Conservation (phyloP, 2,888 invertebrate genomes). For the Drosophila picticornis region DNA sequence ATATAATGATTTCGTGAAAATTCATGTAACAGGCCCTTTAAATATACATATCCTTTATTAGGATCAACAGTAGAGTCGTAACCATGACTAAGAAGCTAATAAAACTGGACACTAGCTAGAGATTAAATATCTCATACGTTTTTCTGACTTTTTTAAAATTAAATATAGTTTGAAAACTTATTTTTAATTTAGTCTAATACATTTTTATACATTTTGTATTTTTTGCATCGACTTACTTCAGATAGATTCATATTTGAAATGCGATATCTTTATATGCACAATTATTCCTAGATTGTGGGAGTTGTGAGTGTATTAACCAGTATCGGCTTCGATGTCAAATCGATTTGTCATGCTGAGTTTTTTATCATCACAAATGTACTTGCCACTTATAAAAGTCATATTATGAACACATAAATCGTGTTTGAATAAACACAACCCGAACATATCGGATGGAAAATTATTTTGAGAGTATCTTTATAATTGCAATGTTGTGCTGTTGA, state of each 20-base stretch:
- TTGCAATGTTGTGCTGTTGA: too few relatives aligned
- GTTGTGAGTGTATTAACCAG: not conserved
- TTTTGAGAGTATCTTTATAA: not conserved
- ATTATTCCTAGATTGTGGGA: slow-evolving; percentile 20
- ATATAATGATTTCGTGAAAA: not conserved
- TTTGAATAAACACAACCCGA: not conserved
- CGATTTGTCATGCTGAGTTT: slow-evolving; percentile 59
- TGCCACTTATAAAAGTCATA: slow-evolving; percentile 52
- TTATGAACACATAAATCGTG: slow-evolving; percentile 23
- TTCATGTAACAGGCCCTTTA: not conserved
- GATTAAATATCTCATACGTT: too few relatives aligned
- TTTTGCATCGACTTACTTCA: too few relatives aligned
- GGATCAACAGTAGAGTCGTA: not conserved
- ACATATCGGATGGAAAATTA: not conserved
- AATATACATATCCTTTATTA: not conserved
- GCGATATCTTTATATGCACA: not conserved
- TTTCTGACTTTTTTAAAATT: too few relatives aligned
- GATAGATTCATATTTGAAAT: not conserved
- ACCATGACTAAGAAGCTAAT: not conserved
- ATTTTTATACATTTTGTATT: too few relatives aligned
- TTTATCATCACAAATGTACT: slow-evolving; percentile 24
- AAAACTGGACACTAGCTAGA: not conserved
- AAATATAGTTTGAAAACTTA: too few relatives aligned
- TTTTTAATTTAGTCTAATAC: too few relatives aligned
- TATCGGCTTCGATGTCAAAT: slow-evolving; percentile 20